A percentile compares a stretch with the other conserved stretches of the same genome.
These are phyloP conservation scores for Lasioglossum baleicum DNA, from an alignment of 1,140 invertebrate species.

Conservation along the genomic window DNA sequence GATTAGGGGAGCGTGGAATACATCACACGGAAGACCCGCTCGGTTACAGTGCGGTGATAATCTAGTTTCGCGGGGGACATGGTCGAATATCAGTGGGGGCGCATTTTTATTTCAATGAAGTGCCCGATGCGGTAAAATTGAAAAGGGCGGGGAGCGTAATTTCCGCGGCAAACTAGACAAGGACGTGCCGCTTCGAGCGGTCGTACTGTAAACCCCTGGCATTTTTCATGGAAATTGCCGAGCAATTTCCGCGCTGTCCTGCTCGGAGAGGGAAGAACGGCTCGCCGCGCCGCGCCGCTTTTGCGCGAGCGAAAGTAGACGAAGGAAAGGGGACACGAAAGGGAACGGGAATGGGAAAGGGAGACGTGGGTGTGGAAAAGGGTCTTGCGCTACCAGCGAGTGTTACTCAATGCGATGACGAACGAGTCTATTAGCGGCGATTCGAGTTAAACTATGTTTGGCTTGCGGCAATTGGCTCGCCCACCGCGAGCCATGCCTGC, in stretches of 20 bases:
- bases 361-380: constrained; percentile 7
- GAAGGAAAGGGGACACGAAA: constrained; percentile 12
- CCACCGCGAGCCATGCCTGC: constrained; percentile 19
- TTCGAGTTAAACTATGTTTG: constrained; percentile 68
- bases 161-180: constrained; percentile 52
- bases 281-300: neutral
- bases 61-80: constrained; percentile 12
- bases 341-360: neutral
- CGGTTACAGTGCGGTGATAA: constrained; percentile 22
- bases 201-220: constrained; percentile 47
- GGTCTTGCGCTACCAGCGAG: neutral
- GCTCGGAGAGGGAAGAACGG: constrained; percentile 23
- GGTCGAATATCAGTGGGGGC: constrained; percentile 26
- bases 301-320: neutral
- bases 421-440: constrained; percentile 64
- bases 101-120: constrained; percentile 55
- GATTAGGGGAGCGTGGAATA: neutral
- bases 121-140: constrained; percentile 47
- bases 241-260: constrained; percentile 57
- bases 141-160: constrained; percentile 50
- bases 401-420: constrained; percentile 33
- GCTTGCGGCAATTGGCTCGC: constrained; percentile 52
- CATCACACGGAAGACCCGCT: neutral
- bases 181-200: constrained; percentile 33
- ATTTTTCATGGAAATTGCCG: constrained; percentile 66